Evolutionary conservation across 2,113 vertebrate species (phyloP).

Genomic region (Hystrix cristata): DNA sequence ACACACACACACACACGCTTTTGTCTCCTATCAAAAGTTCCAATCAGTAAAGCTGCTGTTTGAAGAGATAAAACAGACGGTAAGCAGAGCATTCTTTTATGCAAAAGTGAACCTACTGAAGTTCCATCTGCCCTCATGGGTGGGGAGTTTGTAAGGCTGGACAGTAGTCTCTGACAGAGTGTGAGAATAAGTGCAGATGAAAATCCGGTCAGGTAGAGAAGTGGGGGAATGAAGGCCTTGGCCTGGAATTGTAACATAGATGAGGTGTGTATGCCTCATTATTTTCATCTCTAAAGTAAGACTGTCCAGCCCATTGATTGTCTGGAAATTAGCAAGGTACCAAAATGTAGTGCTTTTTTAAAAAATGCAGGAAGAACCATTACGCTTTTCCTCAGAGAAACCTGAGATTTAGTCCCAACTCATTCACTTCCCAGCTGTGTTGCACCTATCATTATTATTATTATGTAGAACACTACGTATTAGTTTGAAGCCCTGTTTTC

Average conservation of each 20-base stretch:
- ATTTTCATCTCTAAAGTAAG: conserved; percentile 41
- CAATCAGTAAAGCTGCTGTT: background rate
- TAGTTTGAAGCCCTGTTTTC: background rate
- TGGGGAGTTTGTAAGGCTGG: background rate
- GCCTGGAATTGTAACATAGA: background rate
- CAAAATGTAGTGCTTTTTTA: background rate
- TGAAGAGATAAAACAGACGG: background rate
- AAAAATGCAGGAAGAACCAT: background rate
- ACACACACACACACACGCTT: background rate
- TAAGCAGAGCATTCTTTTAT: background rate
- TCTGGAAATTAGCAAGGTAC: background rate
- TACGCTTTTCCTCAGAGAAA: conserved; percentile 3
- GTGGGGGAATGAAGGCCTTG: background rate
- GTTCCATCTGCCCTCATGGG: background rate
- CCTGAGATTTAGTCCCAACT: background rate
- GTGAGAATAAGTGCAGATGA: background rate
- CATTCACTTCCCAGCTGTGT: background rate
- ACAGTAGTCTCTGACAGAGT: background rate
- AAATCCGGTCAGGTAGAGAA: background rate
- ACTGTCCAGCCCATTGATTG: background rate
- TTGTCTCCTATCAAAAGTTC: background rate
- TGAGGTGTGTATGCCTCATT: background rate
- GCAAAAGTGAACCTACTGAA: background rate
- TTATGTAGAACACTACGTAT: background rate
- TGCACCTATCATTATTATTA: background rate